Evolutionary conservation across 2,797 vertebrate genomes (phyloP).

Genomic region (Nasua narica): DNA sequence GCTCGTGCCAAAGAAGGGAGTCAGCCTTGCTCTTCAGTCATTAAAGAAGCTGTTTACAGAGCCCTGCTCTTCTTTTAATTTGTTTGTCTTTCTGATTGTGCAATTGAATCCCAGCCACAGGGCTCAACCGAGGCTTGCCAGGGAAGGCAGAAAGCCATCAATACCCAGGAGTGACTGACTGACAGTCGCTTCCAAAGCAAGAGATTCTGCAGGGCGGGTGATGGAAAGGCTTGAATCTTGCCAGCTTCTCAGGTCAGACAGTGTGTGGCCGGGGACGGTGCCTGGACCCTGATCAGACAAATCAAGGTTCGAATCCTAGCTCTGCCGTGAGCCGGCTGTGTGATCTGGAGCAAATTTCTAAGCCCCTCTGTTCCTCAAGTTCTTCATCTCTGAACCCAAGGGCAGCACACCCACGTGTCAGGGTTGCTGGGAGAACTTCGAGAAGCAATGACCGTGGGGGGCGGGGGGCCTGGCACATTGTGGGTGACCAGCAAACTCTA

Average conservation of each 20-base stretch:
- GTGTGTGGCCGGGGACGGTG: fast-evolving
- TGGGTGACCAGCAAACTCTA: not conserved
- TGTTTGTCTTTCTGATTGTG: constrained; percentile 56
- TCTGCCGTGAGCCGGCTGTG: not conserved
- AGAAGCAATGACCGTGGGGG: not conserved
- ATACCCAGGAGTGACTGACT: not conserved
- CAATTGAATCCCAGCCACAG: constrained; percentile 41
- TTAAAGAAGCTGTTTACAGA: constrained; percentile 46
- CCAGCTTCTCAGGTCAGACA: not conserved
- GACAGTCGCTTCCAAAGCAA: not conserved
- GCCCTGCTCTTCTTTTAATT: constrained; percentile 50
- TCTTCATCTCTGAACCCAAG: not conserved
- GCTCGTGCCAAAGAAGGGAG: not conserved
- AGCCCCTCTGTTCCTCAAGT: not conserved
- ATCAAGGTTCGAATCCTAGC: not conserved
- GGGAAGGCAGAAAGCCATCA: constrained; percentile 18
- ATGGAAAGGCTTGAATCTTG: not conserved
- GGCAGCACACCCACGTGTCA: too few species aligned
- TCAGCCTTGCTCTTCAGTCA: not conserved
- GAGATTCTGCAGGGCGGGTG: not conserved
- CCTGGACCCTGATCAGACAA: not conserved
- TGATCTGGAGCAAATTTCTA: not conserved
- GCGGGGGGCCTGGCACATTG: not conserved
- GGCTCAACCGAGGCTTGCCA: not conserved
- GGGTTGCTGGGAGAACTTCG: not conserved